Percentiles rank a stretch among this genome's conserved stretches.
These are phyloP conservation scores for Andricus grossulariae DNA, from an alignment of 1,140 invertebrate species.

Conservation along the genomic window DNA sequence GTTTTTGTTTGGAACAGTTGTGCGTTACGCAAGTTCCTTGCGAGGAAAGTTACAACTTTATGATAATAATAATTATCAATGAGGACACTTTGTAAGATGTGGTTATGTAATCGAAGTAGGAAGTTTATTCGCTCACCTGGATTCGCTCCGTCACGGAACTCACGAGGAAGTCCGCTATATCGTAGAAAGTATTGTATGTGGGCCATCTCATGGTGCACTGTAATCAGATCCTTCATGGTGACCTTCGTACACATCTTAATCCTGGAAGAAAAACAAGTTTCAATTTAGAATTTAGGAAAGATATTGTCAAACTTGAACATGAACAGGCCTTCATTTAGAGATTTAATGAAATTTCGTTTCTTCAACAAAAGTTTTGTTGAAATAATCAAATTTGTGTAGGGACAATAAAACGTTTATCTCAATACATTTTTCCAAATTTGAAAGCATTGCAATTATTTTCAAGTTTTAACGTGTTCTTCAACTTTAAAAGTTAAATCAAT, in stretches of 20 bases:
- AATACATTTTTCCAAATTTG: background rate
- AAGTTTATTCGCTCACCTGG: slow-evolving; percentile 79
- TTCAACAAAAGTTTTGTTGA: too few species aligned
- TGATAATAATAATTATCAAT: slow-evolving; percentile 15
- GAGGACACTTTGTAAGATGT: background rate
- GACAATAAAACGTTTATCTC: too few species aligned
- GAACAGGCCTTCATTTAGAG: too few species aligned
- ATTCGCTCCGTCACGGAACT: slow-evolving; percentile 94
- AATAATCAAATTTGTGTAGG: too few species aligned
- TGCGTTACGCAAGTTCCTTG: slow-evolving; percentile 2
- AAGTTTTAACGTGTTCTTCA: slow-evolving; percentile 32
- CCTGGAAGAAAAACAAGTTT: slow-evolving; percentile 76
- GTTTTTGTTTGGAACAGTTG: background rate
- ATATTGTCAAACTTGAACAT: background rate
- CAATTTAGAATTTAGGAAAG: background rate
- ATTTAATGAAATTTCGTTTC: too few species aligned
- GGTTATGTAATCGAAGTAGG: slow-evolving; percentile 50
- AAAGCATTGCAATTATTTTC: slow-evolving; percentile 40
- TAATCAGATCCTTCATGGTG: slow-evolving; percentile 91
- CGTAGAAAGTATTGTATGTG: slow-evolving; percentile 94
- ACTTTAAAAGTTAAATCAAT: slow-evolving; percentile 34
- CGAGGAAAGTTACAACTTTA: slow-evolving; percentile 29
- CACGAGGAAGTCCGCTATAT: slow-evolving; percentile 88
- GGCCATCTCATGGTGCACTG: slow-evolving; percentile 95
- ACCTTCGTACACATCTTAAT: slow-evolving; percentile 97